phyloP scores from a whole-genome alignment of 1,140 invertebrate genomes.

The Patella vulgata region DNA sequence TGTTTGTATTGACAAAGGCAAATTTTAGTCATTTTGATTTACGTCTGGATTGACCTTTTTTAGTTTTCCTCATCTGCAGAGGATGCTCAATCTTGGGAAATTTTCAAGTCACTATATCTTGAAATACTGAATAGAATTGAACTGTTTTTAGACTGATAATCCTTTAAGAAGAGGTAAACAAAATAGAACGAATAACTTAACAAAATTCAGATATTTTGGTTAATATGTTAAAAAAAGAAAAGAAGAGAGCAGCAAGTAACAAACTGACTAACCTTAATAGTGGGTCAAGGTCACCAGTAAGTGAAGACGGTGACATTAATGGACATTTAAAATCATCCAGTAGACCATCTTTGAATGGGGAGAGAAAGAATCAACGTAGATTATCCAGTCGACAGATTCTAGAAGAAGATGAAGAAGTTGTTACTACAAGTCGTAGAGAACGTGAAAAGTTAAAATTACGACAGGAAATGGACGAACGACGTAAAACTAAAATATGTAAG shows the following conservation, averaged over 20 bases:
- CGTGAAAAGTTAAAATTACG: constrained; percentile 7
- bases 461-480: constrained; percentile 40
- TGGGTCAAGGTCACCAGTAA: constrained; percentile 26
- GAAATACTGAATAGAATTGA: too few species aligned
- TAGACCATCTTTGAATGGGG: constrained; percentile 22
- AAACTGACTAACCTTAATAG: constrained; percentile 36
- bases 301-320: too few species aligned
- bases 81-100: too few species aligned
- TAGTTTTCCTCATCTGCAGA: too few species aligned
- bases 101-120: too few species aligned
- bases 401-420: constrained; percentile 18
- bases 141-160: too few species aligned
- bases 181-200: too few species aligned
- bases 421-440: constrained; percentile 5
- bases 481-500: constrained; percentile 60
- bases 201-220: constrained; percentile 59
- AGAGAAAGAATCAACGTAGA: constrained; percentile 3
- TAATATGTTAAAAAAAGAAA: constrained; percentile 67
- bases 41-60: too few species aligned
- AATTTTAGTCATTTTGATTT: too few species aligned
- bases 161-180: too few species aligned
- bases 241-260: constrained; percentile 53
- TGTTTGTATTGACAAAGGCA: too few species aligned
- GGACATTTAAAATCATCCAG: constrained; percentile 1
- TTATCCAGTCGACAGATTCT: constrained; percentile 15